Conservation (phyloP, 2,888 invertebrate genomes). For the Cephus pulcher region DNA sequence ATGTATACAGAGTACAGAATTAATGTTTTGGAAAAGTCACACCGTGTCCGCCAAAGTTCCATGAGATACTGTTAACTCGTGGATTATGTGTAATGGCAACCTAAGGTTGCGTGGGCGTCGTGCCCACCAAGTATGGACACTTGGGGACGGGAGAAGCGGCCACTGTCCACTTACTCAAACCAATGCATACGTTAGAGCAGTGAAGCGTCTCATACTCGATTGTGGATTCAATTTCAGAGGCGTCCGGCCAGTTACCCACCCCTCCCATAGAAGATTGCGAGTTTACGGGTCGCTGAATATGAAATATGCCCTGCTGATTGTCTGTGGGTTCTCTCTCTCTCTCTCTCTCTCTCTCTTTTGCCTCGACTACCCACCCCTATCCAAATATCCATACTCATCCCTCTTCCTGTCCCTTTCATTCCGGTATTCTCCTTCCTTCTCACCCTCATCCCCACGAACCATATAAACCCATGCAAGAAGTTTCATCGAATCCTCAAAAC, state of each 20-base stretch:
- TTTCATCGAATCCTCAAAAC: background rate
- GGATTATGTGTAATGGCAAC: background rate
- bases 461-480: background rate
- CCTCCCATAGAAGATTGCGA: constrained; percentile 45
- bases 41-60: background rate
- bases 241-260: constrained; percentile 39
- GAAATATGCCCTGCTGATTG: constrained; percentile 53
- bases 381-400: background rate
- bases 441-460: background rate
- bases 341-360: background rate
- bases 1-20: background rate
- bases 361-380: background rate
- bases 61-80: background rate
- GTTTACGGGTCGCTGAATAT: constrained; percentile 51
- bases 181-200: constrained; percentile 56
- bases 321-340: constrained; percentile 36
- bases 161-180: constrained; percentile 36
- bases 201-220: constrained; percentile 48
- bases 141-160: background rate
- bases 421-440: constrained; percentile 11
- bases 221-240: constrained; percentile 59
- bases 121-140: background rate
- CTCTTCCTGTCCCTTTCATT: constrained; percentile 16
- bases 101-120: background rate
- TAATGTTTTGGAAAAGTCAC: background rate